These are phyloP conservation scores for Chrysolina americana DNA, from an alignment of 2,888 invertebrate genomes.

Conservation along the genomic window DNA sequence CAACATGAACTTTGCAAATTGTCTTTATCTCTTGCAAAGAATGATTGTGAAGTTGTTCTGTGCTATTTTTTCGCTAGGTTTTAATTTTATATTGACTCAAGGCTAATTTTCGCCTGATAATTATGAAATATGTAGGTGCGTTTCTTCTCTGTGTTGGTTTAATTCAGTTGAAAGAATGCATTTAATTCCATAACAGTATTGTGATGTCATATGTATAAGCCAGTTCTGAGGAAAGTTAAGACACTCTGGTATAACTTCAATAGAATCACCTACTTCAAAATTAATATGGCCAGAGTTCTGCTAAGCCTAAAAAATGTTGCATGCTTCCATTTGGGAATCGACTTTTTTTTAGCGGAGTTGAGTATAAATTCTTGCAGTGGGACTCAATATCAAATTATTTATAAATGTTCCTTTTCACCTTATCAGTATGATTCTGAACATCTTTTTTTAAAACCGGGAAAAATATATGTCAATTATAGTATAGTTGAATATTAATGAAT, in stretches of 20 bases:
- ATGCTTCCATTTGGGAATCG: no score
- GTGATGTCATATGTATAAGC: background rate
- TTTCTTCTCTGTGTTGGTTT: background rate
- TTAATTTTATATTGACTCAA: slow-evolving; percentile 2
- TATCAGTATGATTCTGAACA: no score
- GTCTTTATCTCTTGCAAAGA: slow-evolving; percentile 9
- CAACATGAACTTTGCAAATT: slow-evolving; percentile 14
- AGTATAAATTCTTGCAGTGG: no score
- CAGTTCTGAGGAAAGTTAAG: background rate
- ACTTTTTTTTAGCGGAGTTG: no score
- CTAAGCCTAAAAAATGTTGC: no score
- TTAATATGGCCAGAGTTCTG: no score
- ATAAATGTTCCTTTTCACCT: no score
- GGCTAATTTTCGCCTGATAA: background rate
- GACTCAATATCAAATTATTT: no score
- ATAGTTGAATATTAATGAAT: no score
- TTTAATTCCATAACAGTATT: background rate
- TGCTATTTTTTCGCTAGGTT: slow-evolving; percentile 9
- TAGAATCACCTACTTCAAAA: background rate
- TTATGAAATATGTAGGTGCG: no score
- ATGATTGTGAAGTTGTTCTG: background rate
- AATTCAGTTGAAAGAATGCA: background rate
- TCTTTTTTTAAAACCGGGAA: no score
- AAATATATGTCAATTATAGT: no score
- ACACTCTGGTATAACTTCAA: background rate